Evolutionary conservation across 64 coral and sea anemone genomes (phyloP).

Genomic region (Stichodactyla mertensii): DNA sequence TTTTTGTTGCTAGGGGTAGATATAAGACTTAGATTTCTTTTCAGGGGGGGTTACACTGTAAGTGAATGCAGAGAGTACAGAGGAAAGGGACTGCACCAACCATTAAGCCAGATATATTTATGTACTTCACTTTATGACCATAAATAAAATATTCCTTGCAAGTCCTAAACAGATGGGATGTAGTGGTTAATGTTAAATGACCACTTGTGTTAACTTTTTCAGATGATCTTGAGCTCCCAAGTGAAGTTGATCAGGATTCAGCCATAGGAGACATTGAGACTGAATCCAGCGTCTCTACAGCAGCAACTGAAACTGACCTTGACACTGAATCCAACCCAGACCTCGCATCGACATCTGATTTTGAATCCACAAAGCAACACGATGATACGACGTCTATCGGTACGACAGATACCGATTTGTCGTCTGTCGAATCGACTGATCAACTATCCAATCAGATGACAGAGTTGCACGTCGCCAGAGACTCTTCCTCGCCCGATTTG

Average conservation of each 20-base stretch:
- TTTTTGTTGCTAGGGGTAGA: not conserved
- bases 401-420: not conserved
- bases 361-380: not conserved
- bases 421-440: not conserved
- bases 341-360: conserved; percentile 7
- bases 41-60: too few relatives aligned
- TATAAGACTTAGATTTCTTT: too few relatives aligned
- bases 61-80: too few relatives aligned
- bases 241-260: not conserved
- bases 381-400: not conserved
- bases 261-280: conserved; percentile 8
- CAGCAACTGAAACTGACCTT: not conserved
- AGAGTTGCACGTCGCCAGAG: not conserved
- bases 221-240: not conserved
- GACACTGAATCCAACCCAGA: not conserved
- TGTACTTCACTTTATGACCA: too few relatives aligned
- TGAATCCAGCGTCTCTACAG: not conserved
- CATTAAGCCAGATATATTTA: too few relatives aligned
- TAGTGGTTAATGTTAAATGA: not conserved
- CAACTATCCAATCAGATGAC: not conserved
- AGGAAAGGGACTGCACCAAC: too few relatives aligned
- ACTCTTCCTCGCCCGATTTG: conserved; percentile 16
- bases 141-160: too few relatives aligned
- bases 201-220: not conserved
- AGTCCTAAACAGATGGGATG: too few relatives aligned